These are phyloP conservation scores for Passerina amoena DNA, from an alignment of 2,113 vertebrate species.

Conservation along the genomic window DNA sequence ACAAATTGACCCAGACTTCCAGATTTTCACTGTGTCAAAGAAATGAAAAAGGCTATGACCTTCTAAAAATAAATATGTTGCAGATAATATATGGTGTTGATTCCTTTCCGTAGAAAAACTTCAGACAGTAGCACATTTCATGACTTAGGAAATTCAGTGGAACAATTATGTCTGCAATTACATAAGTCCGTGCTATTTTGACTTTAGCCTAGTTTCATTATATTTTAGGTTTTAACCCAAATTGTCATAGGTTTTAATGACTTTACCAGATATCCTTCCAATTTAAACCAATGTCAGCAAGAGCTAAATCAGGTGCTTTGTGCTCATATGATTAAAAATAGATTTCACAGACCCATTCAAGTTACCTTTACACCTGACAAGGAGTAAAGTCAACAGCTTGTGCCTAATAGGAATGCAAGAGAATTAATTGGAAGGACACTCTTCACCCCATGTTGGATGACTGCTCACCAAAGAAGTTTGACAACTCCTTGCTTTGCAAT, in stretches of 20 bases:
- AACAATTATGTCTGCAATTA: conserved; percentile 25
- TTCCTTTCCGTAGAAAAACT: neutral
- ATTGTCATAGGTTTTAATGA: conserved; percentile 20
- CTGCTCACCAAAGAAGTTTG: neutral
- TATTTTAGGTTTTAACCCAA: conserved; percentile 24
- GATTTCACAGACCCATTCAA: neutral
- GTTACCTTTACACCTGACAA: neutral
- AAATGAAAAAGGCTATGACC: neutral
- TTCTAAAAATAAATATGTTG: conserved; percentile 32
- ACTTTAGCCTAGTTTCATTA: conserved; percentile 21
- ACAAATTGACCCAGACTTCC: neutral
- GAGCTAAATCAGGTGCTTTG: conserved; percentile 26
- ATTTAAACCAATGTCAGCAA: conserved; percentile 39
- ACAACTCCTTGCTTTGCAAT: neutral
- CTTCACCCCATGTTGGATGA: neutral
- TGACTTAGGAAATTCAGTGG: neutral
- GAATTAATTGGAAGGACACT: neutral
- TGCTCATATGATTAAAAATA: conserved; percentile 22
- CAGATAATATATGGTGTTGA: neutral
- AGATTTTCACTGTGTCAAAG: conserved; percentile 22
- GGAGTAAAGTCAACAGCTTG: neutral
- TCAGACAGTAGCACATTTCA: neutral
- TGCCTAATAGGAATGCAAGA: neutral
- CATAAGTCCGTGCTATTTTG: conserved; percentile 26
- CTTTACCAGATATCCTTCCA: conserved; percentile 32